Base-by-base conservation (phyloP, 1,140 invertebrate species). In the Aphidius gifuensis region DNA sequence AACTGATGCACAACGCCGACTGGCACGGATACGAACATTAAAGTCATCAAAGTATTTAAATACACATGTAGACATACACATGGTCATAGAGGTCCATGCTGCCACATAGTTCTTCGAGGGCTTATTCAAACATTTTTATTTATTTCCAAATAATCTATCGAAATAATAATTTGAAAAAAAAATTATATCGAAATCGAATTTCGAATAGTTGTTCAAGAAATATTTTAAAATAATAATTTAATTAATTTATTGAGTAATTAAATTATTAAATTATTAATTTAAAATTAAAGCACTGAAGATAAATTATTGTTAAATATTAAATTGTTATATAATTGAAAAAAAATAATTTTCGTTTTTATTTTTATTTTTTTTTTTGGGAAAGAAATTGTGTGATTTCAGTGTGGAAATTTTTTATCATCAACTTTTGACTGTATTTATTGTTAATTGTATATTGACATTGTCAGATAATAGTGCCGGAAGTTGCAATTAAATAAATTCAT, bases 1-100 rank as follows among this genome's bases (percentile, higher is more conserved):
- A 50, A 58, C 59, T 63, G 61, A 55, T 55, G 61, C 61, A 62
- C 48, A 60, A 73, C 70, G 67, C 69, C 67, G 76, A 77, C 74
- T 78, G 74, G 75, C 70, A 76, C 78, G 78, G 78, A 80, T 80
- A 80, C 77, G 74, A 73, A 76, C 76, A 78, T 80, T 80, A 80
- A 72, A 68, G 74, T 71, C 70, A 78, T 79, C 78, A 77, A 65
- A 46, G 55, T 16, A 58, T 16, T 21, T 45, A 5, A 6, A 9
- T 47, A 5, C n/a, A 47, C 46, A 16, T 47, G 9, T n/a, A 47
- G 46, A 47, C 43, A 44, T 32, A 32, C 23, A 32, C 23, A 32
- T 32, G 5, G n/a, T 57, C 44, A 57, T 57, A 51, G 58, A 60
- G 48, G 57, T 55, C 53, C 53, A 55, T 32, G 50, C 21, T 53